These are phyloP conservation scores for Euclidia mi DNA, from an alignment of 2,888 invertebrate genomes.

Conservation along the genomic window DNA sequence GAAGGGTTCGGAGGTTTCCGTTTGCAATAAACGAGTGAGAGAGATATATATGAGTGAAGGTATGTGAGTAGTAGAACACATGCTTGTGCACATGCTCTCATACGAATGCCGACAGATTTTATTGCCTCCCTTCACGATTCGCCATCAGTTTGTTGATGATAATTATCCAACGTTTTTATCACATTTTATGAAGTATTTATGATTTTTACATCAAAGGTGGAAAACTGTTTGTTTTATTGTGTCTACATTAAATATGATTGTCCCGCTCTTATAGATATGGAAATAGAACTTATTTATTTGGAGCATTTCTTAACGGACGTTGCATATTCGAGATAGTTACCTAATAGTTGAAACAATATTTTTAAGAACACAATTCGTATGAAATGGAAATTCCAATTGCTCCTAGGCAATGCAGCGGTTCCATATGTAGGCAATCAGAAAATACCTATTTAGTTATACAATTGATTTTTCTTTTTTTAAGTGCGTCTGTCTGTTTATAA, in stretches of 20 bases:
- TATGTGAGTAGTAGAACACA: constrained; percentile 58
- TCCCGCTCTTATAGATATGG: constrained; percentile 1
- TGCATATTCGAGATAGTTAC: no score
- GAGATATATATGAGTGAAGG: constrained; percentile 50
- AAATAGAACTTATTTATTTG: no score
- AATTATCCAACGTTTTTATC: constrained; percentile 45
- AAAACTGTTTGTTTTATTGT: constrained; percentile 29
- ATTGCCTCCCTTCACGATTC: constrained; percentile 68
- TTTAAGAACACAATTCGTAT: no score
- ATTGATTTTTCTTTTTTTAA: no score
- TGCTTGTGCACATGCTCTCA: constrained; percentile 66
- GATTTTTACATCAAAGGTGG: constrained; percentile 41
- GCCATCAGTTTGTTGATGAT: constrained; percentile 57
- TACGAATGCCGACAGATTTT: constrained; percentile 76
- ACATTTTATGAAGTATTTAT: constrained; percentile 51
- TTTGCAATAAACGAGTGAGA: constrained; percentile 82
- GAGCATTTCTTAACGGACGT: no score
- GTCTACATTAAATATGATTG: constrained; percentile 41
- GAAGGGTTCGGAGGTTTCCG: constrained; percentile 79
- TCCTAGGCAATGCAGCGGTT: no score
- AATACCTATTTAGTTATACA: no score
- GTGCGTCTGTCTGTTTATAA: no score
- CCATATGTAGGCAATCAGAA: no score
- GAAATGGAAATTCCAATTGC: no score
- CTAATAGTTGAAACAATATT: no score